Conservation (phyloP, 2,113 vertebrate genomes). For the Xenopus borealis region DNA sequence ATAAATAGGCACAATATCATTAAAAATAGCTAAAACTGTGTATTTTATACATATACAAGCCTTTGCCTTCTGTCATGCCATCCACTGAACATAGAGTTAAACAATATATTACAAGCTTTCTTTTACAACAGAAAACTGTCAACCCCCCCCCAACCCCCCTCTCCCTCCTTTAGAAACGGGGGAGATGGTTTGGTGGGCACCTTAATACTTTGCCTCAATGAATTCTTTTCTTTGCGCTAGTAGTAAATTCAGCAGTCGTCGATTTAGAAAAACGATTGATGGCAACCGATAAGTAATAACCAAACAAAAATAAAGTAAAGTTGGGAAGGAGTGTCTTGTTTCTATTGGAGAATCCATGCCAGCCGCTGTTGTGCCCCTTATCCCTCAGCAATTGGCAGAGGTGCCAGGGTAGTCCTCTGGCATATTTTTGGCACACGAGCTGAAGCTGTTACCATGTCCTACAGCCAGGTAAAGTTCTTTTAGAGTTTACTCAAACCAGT, state of each 20-base stretch:
- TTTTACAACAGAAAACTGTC: conserved; percentile 66
- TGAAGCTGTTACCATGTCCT: conserved; percentile 54
- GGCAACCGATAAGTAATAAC: neutral
- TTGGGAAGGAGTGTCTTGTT: too few species aligned
- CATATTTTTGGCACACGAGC: conserved; percentile 48
- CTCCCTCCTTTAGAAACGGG: neutral
- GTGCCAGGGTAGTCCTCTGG: conserved; percentile 51
- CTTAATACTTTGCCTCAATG: conserved; percentile 52
- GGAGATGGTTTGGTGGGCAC: conserved; percentile 62
- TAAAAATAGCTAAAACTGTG: conserved; percentile 73
- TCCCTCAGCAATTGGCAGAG: conserved; percentile 63
- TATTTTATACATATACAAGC: conserved; percentile 86
- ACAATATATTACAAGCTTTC: conserved; percentile 72
- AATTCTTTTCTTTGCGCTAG: conserved; percentile 55
- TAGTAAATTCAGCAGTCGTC: conserved; percentile 57
- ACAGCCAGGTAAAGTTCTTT: conserved; percentile 49
- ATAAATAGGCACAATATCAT: conserved; percentile 92
- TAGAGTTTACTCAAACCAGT: conserved; percentile 58
- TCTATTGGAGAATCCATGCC: conserved; percentile 58
- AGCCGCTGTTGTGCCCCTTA: conserved; percentile 30
- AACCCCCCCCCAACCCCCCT: neutral
- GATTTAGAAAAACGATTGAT: conserved; percentile 48
- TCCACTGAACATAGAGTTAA: conserved; percentile 72
- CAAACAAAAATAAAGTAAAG: too few species aligned
- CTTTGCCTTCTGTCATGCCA: conserved; percentile 80